Evolutionary conservation across 2,113 vertebrate genomes (phyloP).

Genomic region (Chiloscyllium plagiosum): DNA sequence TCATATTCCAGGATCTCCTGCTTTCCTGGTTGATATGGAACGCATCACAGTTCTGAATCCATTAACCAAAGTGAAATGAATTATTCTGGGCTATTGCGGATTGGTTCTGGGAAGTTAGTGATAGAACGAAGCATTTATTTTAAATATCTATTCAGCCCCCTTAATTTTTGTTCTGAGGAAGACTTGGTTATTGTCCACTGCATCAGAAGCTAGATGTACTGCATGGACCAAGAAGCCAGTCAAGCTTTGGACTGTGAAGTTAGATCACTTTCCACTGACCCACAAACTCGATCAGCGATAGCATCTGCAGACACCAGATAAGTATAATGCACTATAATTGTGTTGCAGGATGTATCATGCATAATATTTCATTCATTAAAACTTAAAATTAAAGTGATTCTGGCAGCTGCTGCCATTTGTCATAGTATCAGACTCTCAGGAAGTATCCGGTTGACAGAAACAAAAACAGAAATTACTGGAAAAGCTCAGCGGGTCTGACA

Average conservation of each 20-base stretch:
- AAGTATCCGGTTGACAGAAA: not conserved
- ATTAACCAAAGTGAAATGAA: not conserved
- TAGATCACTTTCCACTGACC: not conserved
- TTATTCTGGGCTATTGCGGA: too few species aligned
- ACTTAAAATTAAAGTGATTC: not conserved
- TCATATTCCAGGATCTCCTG: not conserved
- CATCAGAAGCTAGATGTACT: not conserved
- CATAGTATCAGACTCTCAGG: not conserved
- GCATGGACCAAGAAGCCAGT: not conserved
- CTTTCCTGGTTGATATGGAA: not conserved
- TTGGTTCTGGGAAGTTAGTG: not conserved
- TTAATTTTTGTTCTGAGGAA: not conserved
- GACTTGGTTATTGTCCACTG: not conserved
- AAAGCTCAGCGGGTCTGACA: too few species aligned
- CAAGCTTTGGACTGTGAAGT: not conserved
- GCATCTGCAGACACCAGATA: not conserved
- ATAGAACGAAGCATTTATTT: not conserved
- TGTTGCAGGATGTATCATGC: too few species aligned
- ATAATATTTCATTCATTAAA: not conserved
- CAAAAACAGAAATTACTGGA: not conserved
- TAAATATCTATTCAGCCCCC: not conserved
- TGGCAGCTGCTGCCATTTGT: not conserved
- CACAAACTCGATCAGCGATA: not conserved
- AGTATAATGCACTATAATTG: not conserved
- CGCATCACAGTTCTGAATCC: not conserved